Evolutionary conservation across 2,113 vertebrate genomes (phyloP).

Genomic region (Tonatia bakeri): DNA sequence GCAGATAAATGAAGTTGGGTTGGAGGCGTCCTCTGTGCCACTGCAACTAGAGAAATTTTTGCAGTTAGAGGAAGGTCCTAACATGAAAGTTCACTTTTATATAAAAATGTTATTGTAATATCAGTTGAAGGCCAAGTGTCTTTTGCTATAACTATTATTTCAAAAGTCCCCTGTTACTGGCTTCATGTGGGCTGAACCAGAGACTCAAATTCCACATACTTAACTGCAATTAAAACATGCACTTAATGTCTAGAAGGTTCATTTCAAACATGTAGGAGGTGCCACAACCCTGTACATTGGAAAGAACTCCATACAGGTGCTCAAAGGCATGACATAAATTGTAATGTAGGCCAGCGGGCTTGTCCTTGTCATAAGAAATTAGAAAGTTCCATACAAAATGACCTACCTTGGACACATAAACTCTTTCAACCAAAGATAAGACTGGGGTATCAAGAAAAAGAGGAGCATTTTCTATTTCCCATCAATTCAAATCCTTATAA

Average conservation of each 20-base stretch:
- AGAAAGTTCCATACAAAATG: background rate
- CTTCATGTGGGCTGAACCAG: background rate
- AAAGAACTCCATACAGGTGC: background rate
- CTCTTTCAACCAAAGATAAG: background rate
- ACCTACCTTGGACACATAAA: background rate
- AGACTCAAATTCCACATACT: slow-evolving; percentile 12
- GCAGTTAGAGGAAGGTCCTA: background rate
- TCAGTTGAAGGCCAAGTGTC: background rate
- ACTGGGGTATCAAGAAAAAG: background rate
- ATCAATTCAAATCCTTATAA: background rate
- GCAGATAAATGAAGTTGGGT: background rate
- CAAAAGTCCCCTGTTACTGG: background rate
- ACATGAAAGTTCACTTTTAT: background rate
- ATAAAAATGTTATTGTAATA: background rate
- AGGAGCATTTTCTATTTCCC: background rate
- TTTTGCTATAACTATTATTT: background rate
- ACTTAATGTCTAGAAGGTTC: background rate
- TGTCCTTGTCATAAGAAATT: background rate
- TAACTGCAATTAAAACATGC: background rate
- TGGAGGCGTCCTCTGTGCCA: background rate
- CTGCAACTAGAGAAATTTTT: background rate
- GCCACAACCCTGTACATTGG: background rate
- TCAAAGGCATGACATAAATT: background rate
- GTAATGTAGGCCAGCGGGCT: background rate
- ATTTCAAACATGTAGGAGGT: background rate